Conservation (phyloP, 1,140 invertebrate species). For the Drosophila nigromelanica region DNA sequence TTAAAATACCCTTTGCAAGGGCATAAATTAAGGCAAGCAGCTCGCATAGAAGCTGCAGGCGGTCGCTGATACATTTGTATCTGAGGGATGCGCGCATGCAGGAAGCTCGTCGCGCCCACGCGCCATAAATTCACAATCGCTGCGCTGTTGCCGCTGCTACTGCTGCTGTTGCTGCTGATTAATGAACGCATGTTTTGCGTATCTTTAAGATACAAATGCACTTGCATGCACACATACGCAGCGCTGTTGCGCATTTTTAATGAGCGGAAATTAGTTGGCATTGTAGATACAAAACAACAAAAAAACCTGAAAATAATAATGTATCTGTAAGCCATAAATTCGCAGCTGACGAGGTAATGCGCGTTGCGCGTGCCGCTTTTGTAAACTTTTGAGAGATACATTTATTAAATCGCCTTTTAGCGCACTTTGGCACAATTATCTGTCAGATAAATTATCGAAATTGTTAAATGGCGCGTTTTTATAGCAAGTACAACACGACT, state of each 20-base stretch:
- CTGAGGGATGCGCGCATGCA: constrained; percentile 41
- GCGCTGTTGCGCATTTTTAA: constrained; percentile 66
- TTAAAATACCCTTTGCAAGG: neutral
- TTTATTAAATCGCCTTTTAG: constrained; percentile 39
- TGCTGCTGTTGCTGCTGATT: constrained; percentile 50
- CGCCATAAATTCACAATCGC: constrained; percentile 66
- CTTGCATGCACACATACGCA: constrained; percentile 31
- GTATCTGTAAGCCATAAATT: constrained; percentile 65
- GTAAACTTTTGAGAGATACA: constrained; percentile 33
- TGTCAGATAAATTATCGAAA: constrained; percentile 69
- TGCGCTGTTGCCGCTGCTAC: constrained; percentile 46
- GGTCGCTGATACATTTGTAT: constrained; percentile 26
- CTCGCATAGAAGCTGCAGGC: neutral
- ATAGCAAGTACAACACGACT: constrained; percentile 1
- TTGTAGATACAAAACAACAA: constrained; percentile 37
- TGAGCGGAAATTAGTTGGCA: constrained; percentile 79
- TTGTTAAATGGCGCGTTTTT: constrained; percentile 50
- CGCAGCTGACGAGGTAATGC: constrained; percentile 31
- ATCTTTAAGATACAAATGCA: constrained; percentile 73
- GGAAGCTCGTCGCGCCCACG: constrained; percentile 58
- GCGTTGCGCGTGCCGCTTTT: constrained; percentile 44
- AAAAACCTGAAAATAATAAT: constrained; percentile 5
- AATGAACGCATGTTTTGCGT: constrained; percentile 75
- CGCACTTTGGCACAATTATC: constrained; percentile 49
- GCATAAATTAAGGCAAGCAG: neutral